A percentile compares a stretch with the other conserved stretches of the same genome.
Conservation (phyloP, 2,888 invertebrate genomes). For the Aporophyla lueneburgensis region DNA sequence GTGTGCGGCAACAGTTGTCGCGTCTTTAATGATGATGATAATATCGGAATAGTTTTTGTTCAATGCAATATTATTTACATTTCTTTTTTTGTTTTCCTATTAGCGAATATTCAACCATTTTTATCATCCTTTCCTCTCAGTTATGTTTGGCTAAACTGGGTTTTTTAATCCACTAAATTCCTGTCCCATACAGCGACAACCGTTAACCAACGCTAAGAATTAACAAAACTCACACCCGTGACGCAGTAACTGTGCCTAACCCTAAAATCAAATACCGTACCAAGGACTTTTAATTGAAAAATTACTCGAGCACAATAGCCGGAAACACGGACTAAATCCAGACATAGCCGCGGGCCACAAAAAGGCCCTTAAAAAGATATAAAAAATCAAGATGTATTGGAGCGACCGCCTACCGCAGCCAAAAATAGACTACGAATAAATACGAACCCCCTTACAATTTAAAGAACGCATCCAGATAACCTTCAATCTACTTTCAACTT, state of each 20-base stretch:
- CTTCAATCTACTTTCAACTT: constrained; percentile 37
- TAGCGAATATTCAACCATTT: background rate
- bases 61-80: too few species aligned
- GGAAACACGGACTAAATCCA: constrained; percentile 87
- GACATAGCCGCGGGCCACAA: constrained; percentile 83
- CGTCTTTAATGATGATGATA: too few species aligned
- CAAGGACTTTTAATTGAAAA: constrained; percentile 78
- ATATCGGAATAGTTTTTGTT: too few species aligned
- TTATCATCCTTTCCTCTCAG: background rate
- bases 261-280: constrained; percentile 51
- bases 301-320: constrained; percentile 84
- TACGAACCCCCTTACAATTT: constrained; percentile 53
- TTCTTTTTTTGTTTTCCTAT: background rate
- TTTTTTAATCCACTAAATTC: background rate
- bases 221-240: constrained; percentile 36
- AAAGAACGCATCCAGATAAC: constrained; percentile 24
- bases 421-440: constrained; percentile 86
- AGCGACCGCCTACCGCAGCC: constrained; percentile 90
- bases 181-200: background rate
- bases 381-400: constrained; percentile 84
- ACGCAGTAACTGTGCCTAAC: constrained; percentile 28
- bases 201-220: constrained; percentile 2
- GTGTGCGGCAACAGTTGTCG: too few species aligned
- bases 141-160: background rate
- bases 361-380: constrained; percentile 82